Evolutionary conservation across 92 coral and sea anemone species (phyloP), one percentile per base, ranked within the genome.

Genomic region (Zoanthus sociatus): DNA sequence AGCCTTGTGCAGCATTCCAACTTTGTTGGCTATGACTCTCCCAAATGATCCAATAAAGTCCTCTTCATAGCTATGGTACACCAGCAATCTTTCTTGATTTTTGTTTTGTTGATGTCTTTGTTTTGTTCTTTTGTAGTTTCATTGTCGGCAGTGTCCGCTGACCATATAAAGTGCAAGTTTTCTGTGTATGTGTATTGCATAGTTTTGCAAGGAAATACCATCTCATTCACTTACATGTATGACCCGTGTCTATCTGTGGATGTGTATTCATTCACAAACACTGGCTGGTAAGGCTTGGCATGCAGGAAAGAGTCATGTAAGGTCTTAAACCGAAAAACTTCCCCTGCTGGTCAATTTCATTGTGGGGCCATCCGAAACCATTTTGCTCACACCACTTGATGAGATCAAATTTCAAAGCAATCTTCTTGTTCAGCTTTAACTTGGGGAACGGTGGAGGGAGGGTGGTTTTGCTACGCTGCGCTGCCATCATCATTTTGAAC

Each of bases 281-380:
- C 72, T 83, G 89, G 83, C 88, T 89, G 66, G 54, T 83, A 88
- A 55, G 91, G 83, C 83, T 73, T 58, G 82, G 88, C 87, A 46
- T 74, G 91, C 78, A 83, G 82, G 85, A 88, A 50, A 75, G 91
- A 88, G 71, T 88, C 83, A 74, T 88, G 91, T 55, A 88, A 75
- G 79, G 54, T 73, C 63, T 88, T 61, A 78, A 74, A 88, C 67
- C 88, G 82, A 88, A 88, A 54, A 69, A 50, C 14, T 71, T 82
- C 71, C 83, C 91, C 18, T 63, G 69, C 61, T 88, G 91, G 55
- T 82, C 83, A 55, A 56, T 68, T 33, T 82, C 82, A 88, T 82
- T 76, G 50, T 77, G 37, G 63, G 87, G 18, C 91, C 91, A 88
- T 77, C 83, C 87, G 46, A 83, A 66, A 44, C 76, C 87, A 69